Percentiles rank a stretch among this genome's conserved stretches.
Evolutionary conservation across 2,888 invertebrate species (phyloP).

Genomic region (Gryllus longicercus): DNA sequence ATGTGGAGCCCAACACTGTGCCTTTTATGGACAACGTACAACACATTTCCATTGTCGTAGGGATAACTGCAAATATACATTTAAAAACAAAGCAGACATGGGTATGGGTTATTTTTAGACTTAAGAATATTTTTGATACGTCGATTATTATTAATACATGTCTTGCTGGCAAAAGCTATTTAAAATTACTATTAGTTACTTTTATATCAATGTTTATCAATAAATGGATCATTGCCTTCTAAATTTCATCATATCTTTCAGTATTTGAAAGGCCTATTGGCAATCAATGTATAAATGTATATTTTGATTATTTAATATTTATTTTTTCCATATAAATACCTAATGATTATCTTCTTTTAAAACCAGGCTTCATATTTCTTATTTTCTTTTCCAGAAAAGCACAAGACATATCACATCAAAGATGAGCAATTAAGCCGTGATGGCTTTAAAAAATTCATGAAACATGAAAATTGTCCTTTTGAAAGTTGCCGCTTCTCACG

Average conservation of each 20-base stretch:
- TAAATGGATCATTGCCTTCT: no score
- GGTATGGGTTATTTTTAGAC: constrained; percentile 60
- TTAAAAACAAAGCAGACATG: constrained; percentile 99
- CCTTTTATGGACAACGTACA: constrained; percentile 89
- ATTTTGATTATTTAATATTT: no score
- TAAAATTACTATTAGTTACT: no score
- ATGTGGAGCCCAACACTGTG: constrained; percentile 86
- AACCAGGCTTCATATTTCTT: constrained; percentile 21
- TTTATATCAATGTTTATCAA: no score
- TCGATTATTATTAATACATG: not conserved
- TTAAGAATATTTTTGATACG: not conserved
- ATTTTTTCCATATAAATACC: not conserved
- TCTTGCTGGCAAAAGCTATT: no score
- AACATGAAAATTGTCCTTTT: constrained; percentile 90
- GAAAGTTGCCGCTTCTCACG: constrained; percentile 89
- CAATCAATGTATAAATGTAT: no score
- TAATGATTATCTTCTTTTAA: constrained; percentile 27
- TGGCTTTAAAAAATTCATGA: constrained; percentile 98
- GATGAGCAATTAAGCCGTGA: constrained; percentile 93
- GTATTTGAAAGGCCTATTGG: no score
- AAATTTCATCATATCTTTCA: no score
- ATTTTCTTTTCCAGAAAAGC: constrained; percentile 73
- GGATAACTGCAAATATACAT: constrained; percentile 87
- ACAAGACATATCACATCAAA: constrained; percentile 96
- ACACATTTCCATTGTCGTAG: constrained; percentile 97